Base-by-base conservation (phyloP, 2,888 invertebrate genomes). In the Leptodirus hochenwartii region DNA sequence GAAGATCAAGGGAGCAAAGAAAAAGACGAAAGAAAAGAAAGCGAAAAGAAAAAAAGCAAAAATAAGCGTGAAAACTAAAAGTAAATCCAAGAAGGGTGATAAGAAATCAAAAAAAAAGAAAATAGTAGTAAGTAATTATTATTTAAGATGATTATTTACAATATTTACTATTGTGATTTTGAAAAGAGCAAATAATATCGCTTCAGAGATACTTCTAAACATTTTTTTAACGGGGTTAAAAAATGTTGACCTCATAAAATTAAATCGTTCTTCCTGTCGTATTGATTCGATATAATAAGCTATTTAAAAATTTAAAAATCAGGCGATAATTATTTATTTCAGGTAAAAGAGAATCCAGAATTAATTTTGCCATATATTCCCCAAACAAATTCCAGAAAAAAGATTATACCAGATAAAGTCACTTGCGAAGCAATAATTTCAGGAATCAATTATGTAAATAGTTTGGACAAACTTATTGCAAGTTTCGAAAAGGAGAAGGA, bases 91-190 rank as follows among this genome's bases (percentile, higher is more conserved):
- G 5, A 33, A 26, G 10, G 27, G 22, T 16, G 3, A 10, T 17
- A 32, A 32, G 22, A 35, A 29, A 11, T 12, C 12, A n/a, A 22
- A 22, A 10, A 34, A 32, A 22, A 17, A n/a, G 2, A 22, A 34
- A 11, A 31, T 26, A n/a, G n/a, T n/a, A n/a, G n/a, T n/a, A n/a
- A n/a, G n/a, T n/a, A n/a, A n/a, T n/a, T n/a, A n/a, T n/a, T n/a
- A n/a, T n/a, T n/a, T n/a, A n/a, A n/a, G n/a, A n/a, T n/a, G n/a
- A n/a, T n/a, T n/a, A n/a, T n/a, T n/a, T n/a, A n/a, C n/a, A n/a
- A n/a, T n/a, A n/a, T n/a, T n/a, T n/a, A n/a, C n/a, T n/a, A n/a
- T n/a, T n/a, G n/a, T n/a, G n/a, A n/a, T n/a, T n/a, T n/a, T n/a
- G n/a, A n/a, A n/a, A n/a, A n/a, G n/a, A n/a, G n/a, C n/a, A n/a